phyloP scores from a whole-genome alignment of 2,113 vertebrate genomes.

The Gopherus flavomarginatus region DNA sequence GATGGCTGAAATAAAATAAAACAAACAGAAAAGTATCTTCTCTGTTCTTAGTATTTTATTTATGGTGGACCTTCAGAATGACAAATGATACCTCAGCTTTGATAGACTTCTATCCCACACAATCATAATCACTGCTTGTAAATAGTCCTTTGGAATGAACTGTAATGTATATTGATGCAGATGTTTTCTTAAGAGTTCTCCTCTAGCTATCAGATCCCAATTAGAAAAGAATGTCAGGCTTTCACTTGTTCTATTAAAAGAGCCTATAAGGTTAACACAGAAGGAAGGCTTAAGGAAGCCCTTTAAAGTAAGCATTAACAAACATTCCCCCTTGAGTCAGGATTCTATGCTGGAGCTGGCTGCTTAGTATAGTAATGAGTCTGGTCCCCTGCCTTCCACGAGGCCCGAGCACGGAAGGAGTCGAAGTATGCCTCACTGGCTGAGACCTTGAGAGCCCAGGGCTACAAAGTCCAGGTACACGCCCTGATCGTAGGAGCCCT shows the following conservation, averaged over 20 bases:
- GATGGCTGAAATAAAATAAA: conserved; percentile 9
- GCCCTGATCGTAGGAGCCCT: too few relatives aligned
- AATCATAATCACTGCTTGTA: background rate
- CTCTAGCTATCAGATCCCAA: background rate
- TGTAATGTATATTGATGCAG: background rate
- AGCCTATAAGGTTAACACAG: background rate
- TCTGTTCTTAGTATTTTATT: background rate
- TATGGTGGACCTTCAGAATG: background rate
- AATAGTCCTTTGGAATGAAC: background rate
- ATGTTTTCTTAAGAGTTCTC: background rate
- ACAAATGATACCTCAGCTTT: background rate
- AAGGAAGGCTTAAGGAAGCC: background rate
- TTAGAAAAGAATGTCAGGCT: background rate
- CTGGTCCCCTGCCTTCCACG: too few relatives aligned
- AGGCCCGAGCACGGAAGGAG: too few relatives aligned
- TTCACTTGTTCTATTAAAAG: background rate
- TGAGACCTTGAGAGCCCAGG: too few relatives aligned
- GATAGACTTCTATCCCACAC: background rate
- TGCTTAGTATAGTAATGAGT: background rate
- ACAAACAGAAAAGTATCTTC: conserved; percentile 1
- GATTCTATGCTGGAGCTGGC: background rate
- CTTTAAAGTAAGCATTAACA: background rate
- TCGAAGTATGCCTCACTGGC: too few relatives aligned
- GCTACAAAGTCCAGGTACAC: too few relatives aligned
- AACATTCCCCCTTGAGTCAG: background rate